These are phyloP conservation scores for Patiria miniata DNA, from an alignment of 35 echinoderm and acorn worm species.

Conservation along the genomic window DNA sequence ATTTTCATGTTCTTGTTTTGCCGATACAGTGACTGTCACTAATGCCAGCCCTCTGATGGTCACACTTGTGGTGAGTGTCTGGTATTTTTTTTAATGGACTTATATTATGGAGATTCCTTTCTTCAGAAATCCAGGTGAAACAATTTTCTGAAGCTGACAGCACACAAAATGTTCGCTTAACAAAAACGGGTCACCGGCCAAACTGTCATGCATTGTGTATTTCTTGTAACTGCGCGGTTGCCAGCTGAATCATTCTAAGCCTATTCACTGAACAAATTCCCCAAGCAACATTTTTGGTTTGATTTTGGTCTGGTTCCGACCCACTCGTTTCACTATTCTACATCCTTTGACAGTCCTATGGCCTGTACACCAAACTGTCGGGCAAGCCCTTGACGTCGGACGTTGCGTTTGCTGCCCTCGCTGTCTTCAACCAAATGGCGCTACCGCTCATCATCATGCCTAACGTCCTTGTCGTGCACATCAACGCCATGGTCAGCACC, in stretches of 20 bases:
- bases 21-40: constrained; percentile 19
- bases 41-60: constrained; percentile 43
- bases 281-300: too few species aligned
- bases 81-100: background rate
- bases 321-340: too few species aligned
- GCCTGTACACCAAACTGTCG: constrained; percentile 55
- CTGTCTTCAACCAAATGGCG: constrained; percentile 95
- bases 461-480: constrained; percentile 64
- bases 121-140: too few species aligned
- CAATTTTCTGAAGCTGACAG: too few species aligned
- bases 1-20: background rate
- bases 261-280: too few species aligned
- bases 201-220: too few species aligned
- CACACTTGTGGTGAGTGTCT: constrained; percentile 49
- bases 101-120: background rate
- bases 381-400: constrained; percentile 74
- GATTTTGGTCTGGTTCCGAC: too few species aligned
- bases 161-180: too few species aligned
- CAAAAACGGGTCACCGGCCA: too few species aligned
- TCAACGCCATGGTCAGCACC: constrained; percentile 88
- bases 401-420: constrained; percentile 83
- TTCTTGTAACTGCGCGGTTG: too few species aligned
- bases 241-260: too few species aligned
- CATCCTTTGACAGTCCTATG: constrained; percentile 44
- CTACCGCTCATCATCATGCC: constrained; percentile 88